These are phyloP conservation scores for Campylomormyrus numenius DNA, from an alignment of 2,113 vertebrate genomes.

Conservation along the genomic window DNA sequence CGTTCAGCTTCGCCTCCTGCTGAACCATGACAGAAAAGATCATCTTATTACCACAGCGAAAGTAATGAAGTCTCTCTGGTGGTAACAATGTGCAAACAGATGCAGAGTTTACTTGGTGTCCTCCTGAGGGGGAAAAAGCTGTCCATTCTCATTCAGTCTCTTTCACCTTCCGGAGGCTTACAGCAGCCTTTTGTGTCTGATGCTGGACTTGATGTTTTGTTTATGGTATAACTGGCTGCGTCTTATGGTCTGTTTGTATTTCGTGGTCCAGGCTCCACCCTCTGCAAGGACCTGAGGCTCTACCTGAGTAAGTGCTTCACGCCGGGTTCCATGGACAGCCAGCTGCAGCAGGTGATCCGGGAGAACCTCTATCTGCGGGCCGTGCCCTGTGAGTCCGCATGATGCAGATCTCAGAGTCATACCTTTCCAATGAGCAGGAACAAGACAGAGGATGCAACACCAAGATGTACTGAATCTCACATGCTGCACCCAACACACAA, in stretches of 20 bases:
- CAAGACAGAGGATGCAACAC: not conserved
- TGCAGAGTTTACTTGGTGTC: not conserved
- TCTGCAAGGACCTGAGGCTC: conserved; percentile 67
- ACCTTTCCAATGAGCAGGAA: not conserved
- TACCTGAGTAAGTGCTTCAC: conserved; percentile 71
- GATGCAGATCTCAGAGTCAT: not conserved
- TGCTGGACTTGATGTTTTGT: not conserved
- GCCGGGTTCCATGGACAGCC: conserved; percentile 63
- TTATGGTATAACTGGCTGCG: not conserved
- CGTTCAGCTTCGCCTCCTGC: not conserved
- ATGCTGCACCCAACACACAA: not conserved
- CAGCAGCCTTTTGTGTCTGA: not conserved
- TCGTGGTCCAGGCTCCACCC: conserved; percentile 51
- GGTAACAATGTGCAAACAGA: not conserved
- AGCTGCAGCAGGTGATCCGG: conserved; percentile 67
- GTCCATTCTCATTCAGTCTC: not conserved
- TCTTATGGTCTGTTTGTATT: conserved; percentile 7
- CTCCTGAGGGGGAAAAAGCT: not conserved
- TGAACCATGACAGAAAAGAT: not conserved
- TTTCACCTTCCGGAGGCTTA: not conserved
- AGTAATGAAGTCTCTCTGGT: not conserved
- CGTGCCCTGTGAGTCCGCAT: conserved; percentile 56
- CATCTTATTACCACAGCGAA: not conserved
- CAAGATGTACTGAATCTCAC: not conserved
- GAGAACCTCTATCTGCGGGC: conserved; percentile 68